phyloP scores from a whole-genome alignment of 2,797 vertebrate genomes.

The Sciurus vulgaris region DNA sequence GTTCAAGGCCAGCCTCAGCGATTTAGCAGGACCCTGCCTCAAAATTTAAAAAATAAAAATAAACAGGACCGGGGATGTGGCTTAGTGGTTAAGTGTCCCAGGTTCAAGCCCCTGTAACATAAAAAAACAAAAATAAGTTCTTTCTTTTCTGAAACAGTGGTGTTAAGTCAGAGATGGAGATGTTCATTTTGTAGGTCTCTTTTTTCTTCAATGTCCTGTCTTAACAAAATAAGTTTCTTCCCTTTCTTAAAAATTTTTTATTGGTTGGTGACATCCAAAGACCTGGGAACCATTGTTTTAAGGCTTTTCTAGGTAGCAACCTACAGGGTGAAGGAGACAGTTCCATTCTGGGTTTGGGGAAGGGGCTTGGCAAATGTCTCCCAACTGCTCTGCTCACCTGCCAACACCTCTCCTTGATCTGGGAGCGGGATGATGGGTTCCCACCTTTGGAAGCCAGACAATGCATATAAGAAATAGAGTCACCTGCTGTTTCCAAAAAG shows the following conservation, averaged over 20 bases:
- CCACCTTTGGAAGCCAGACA: not conserved
- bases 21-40: no score
- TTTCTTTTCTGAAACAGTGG: not conserved
- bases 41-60: no score
- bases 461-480: not conserved
- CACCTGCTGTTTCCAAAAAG: accelerated
- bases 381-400: not conserved
- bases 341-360: slow-evolving; percentile 64
- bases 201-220: not conserved
- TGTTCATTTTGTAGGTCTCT: not conserved
- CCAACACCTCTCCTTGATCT: not conserved
- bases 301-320: slow-evolving; percentile 76
- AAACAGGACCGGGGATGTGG: no score
- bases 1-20: no score
- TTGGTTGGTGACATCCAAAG: not conserved
- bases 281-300: not conserved
- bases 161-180: not conserved
- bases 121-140: no score
- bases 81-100: no score
- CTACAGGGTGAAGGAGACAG: slow-evolving; percentile 74
- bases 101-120: no score
- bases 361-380: slow-evolving; percentile 60
- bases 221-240: not conserved
- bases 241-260: not conserved
- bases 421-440: not conserved